Base-by-base conservation (phyloP, 2,888 invertebrate genomes). In the Campoletis raptor region DNA sequence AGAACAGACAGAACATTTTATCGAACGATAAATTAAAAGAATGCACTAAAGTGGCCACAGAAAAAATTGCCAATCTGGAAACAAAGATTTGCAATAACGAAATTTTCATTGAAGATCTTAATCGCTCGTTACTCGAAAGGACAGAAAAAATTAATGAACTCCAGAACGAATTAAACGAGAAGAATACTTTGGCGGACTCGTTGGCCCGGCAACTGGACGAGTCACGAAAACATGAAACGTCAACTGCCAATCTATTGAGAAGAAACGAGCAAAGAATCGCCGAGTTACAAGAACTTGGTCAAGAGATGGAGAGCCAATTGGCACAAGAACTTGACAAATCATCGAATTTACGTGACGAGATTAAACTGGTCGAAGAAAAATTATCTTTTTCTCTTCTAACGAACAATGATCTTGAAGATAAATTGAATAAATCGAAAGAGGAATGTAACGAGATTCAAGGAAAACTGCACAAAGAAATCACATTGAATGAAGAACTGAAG, bases 221-320 rank as follows among this genome's bases (percentile, higher is more conserved):
- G 18, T 57, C 72, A 12, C 67, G 66, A 73, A 69, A 67, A 52
- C 61, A 80, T n/a, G 64, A 82, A 57, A 57, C n/a, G 0, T 24
- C 7, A 45, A 85, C 91, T 7, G 89, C 90, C 37, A 24, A 64
- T 18, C 21, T n/a, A 1, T 82, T 93, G 21, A 80, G 87, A 9
- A 90, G 89, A 42, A 88, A 89, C 21, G 88, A 91, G 2, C 92
- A 90, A 72, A 91, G 87, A 81, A 89, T 89, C 4, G 81, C 80
- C 76, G 88, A 87, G 21, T 78, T 89, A 42, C 78, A 15, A 30
- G 88, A 89, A 89, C 86, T 91, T 85, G 74, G 91, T 87, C 86
- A 91, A 88, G 88, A 94, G 91, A 85, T 86, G 92, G 67, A 92
- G 90, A 88, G 72, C 80, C 92, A 92, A 88, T 78, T 93, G 72